Evolutionary conservation across 2,888 invertebrate species (phyloP), one percentile per base, ranked within the genome.

Genomic region (Acanthopleura granulata): DNA sequence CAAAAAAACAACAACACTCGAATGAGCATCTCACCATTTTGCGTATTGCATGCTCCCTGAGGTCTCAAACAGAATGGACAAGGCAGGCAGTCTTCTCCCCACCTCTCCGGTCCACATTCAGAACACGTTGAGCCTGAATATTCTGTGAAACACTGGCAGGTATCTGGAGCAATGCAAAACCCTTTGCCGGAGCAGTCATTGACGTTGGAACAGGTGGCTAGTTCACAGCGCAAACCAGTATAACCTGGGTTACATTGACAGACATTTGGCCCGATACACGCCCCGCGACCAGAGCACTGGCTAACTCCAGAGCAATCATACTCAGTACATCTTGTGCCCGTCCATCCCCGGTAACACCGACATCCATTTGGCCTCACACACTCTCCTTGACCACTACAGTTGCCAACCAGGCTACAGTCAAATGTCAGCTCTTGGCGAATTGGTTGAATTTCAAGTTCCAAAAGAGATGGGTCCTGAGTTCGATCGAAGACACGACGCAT

Each of bases 241-340:
- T 82, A 82, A 0, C 83, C 83, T 27, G n/a, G 40, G 15, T 71
- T 70, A 57, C 83, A 83, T 12, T 74, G 15, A 72, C 83, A 83
- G 18, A n/a, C 57, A 72, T 83, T 80, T 22, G 82, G 81, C 49
- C 80, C 83, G 29, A 76, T 57, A 61, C 83, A 83, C 11, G 49
- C 27, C 15, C 83, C 83, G 30, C 79, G 79, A 9, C 78, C 80
- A 73, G 77, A 75, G 72, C 83, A 83, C 57, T 78, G 66, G 66
- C 74, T 72, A 3, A 83, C 75, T 4, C 72, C 77, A 27, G 76
- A 74, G 40, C 80, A 80, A 75, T 79, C 79, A 74, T 72, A 76
- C 0, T 76, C 76, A n/a, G 76, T 71, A 40, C 80, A 80, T 16
- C n/a, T 49, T 18, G 9, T 25, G 30, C 80, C 80, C 0, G 78